A percentile compares a stretch with the other conserved stretches of the same genome.
phyloP scores from a whole-genome alignment of 2,888 invertebrate genomes.

The Sphaerophoria taeniata region DNA sequence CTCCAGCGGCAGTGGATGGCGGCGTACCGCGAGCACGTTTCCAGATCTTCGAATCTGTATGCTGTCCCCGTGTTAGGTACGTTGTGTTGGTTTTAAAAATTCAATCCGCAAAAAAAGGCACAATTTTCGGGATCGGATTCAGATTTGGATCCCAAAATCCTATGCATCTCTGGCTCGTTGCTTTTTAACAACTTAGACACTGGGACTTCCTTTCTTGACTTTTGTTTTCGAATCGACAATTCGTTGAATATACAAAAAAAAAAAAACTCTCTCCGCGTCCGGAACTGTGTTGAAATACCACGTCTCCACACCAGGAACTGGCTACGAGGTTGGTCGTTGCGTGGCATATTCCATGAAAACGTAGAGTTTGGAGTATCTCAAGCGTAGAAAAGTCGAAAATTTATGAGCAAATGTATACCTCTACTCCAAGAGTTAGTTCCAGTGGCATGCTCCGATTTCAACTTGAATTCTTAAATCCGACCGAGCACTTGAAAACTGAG shows the following conservation, averaged over 20 bases:
- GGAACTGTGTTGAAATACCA: conserved; percentile 8
- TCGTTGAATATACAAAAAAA: neutral
- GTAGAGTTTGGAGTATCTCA: conserved; percentile 41
- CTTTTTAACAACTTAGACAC: conserved; percentile 28
- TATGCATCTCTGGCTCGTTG: conserved; percentile 1
- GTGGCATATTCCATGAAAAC: conserved; percentile 37
- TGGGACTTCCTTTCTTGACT: conserved; percentile 46
- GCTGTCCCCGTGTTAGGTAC: neutral
- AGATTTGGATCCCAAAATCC: neutral
- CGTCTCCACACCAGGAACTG: conserved; percentile 1
- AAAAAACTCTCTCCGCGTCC: conserved; percentile 28
- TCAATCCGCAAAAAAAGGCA: conserved; percentile 30
- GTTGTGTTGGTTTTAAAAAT: conserved; percentile 39
- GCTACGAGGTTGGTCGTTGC: conserved; percentile 12
- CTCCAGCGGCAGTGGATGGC: neutral
- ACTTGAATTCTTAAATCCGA: neutral
- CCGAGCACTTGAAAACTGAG: conserved; percentile 42
- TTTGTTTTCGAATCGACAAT: conserved; percentile 33
- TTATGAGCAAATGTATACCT: conserved; percentile 43
- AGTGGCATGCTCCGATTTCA: conserved; percentile 12
- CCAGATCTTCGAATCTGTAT: conserved; percentile 22
- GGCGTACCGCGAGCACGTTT: neutral
- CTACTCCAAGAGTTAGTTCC: conserved; percentile 24
- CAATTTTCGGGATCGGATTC: neutral
- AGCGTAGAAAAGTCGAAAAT: conserved; percentile 68